Base-by-base conservation (phyloP, 2,113 vertebrate species). In the human region DNA sequence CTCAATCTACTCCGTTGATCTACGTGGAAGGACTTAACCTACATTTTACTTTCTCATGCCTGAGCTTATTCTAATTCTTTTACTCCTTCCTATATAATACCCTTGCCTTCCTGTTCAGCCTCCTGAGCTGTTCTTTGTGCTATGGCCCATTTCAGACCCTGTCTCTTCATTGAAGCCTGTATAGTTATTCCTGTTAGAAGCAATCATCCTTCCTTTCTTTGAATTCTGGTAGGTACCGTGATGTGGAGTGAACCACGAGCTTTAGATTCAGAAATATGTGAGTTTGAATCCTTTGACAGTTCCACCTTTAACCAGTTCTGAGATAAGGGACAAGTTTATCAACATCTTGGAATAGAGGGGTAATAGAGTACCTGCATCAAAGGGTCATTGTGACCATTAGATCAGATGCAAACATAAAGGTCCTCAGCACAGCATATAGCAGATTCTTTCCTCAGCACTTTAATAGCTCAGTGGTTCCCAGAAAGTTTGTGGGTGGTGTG, bases 261-360 rank as follows among this genome's bases (percentile, higher is more conserved):
- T 68, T 95, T 89, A 55, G 59, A 59, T 81, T 94, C 35, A 78
- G 43, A 94, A 93, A 88, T 40, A 73, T 20, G 55, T 72, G 59
- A 75, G 4, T 70, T 16, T 61, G 57, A 94, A 64, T 64, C 61
- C 61, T 64, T 64, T 64, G 61, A 64, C 61, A 5, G 48, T 57
- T 95, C 38, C 13, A 57, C 2, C 27, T 84, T 79, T 86, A 23
- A 68, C 35, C 32, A n/a, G 85, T 93, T 93, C 57, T 95, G 92
- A 88, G 68, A 35, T 68, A 48, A 90, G 84, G 66, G 35, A 22
- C 22, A 86, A 85, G 16, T 94, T 81, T 73, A 92, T 22, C 45
- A 87, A 43, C 30, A 94, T 82, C 57, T 92, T 92, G 20, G 35
- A 78, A 52, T 83, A 38, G 48, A 81, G 57, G 45, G 57, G 57